A percentile compares a stretch with the other conserved stretches of the same genome.
Conservation (phyloP, 2,888 invertebrate species). For the Agriopis leucophaearia region DNA sequence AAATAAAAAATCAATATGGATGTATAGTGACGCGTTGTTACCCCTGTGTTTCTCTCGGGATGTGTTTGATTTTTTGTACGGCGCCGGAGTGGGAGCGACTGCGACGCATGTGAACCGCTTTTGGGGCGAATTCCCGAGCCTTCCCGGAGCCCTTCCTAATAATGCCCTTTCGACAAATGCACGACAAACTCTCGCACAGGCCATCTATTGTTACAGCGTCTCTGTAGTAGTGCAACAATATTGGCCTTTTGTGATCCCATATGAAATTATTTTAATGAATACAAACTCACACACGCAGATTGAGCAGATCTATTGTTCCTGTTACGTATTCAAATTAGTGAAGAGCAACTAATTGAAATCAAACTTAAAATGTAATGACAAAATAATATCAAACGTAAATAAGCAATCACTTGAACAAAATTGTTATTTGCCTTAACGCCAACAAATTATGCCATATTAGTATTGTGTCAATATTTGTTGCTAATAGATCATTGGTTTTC, state of each 20-base stretch:
- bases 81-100: conserved; percentile 77
- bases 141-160: conserved; percentile 84
- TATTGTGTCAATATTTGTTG: conserved; percentile 42
- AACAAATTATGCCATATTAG: conserved; percentile 29
- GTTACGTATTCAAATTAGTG: conserved; percentile 3
- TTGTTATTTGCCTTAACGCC: conserved; percentile 25
- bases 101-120: conserved; percentile 86
- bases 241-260: conserved; percentile 69
- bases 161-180: conserved; percentile 85
- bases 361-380: conserved; percentile 7
- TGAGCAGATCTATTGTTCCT: neutral
- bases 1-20: conserved; percentile 85
- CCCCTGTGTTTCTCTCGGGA: conserved; percentile 87
- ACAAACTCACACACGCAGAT: conserved; percentile 55
- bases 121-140: conserved; percentile 87
- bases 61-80: conserved; percentile 85
- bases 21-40: conserved; percentile 83
- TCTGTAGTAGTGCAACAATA: conserved; percentile 82
- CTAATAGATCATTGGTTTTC: conserved; percentile 52
- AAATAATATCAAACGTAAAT: conserved; percentile 4
- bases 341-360: conserved; percentile 4
- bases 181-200: conserved; percentile 85
- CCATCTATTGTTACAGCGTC: conserved; percentile 78
- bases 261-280: conserved; percentile 73
- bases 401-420: conserved; percentile 18